Evolutionary conservation across 53 echinoderm and acorn worm genomes (phyloP).

Genomic region (Echinarachnius parma): DNA sequence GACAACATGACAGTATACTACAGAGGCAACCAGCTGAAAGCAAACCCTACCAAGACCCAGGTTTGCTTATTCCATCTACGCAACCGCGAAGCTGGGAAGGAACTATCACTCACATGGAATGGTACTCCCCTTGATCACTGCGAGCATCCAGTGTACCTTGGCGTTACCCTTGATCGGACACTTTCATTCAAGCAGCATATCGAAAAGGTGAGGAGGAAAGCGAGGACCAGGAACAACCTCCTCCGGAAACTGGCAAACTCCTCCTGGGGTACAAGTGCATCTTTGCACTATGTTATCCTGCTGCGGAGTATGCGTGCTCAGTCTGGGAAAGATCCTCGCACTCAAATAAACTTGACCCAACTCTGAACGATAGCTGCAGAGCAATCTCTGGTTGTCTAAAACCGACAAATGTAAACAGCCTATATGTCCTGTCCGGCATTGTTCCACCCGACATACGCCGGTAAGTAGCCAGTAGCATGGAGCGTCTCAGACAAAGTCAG

Average conservation of each 20-base stretch:
- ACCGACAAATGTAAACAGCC: conserved; percentile 11
- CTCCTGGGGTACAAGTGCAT: conserved; percentile 8
- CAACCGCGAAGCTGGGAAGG: conserved; percentile 41
- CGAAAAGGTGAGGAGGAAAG: conserved; percentile 27
- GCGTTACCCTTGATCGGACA: conserved; percentile 40
- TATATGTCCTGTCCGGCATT: conserved; percentile 31
- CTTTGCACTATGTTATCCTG: conserved; percentile 1
- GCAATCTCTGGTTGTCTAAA: conserved; percentile 8
- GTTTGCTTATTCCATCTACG: conserved; percentile 52
- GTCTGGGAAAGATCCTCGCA: no score
- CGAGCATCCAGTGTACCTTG: conserved; percentile 33
- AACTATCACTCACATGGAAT: conserved; percentile 25
- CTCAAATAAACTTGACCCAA: conserved; percentile 41
- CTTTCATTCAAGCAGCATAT: conserved; percentile 46
- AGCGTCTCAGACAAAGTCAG: neutral
- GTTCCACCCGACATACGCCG: conserved; percentile 17
- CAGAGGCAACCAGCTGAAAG: conserved; percentile 29
- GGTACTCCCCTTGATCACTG: conserved; percentile 34
- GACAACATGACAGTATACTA: conserved; percentile 37
- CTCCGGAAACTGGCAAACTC: no score
- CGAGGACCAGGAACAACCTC: conserved; percentile 11
- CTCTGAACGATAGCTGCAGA: conserved; percentile 20
- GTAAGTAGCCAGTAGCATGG: neutral
- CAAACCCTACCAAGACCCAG: no score
- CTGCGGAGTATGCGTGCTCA: no score